Percentiles rank a stretch among this genome's conserved stretches.
Conservation (phyloP, 1,140 invertebrate species). For the Episyrphus balteatus region DNA sequence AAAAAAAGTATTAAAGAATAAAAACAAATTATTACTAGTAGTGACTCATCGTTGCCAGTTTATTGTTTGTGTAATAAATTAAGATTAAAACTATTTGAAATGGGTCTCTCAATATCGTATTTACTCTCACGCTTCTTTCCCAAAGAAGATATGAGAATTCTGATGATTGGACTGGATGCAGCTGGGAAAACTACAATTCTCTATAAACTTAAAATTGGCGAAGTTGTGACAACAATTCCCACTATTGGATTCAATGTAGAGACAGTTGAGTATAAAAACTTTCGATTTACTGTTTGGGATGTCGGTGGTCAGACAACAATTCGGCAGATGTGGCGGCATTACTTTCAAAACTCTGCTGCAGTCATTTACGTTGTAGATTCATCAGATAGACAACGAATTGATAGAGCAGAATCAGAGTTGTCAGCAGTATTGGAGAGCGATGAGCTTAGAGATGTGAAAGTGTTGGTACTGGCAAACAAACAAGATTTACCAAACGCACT, state of each 20-base stretch:
- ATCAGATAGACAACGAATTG: constrained; percentile 3
- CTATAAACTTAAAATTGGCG: constrained; percentile 84
- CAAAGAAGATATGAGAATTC: constrained; percentile 12
- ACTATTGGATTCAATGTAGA: constrained; percentile 88
- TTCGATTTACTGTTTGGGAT: constrained; percentile 78
- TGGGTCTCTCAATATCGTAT: constrained; percentile 11
- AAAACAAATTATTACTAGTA: too few relatives aligned
- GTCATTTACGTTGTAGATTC: constrained; percentile 12
- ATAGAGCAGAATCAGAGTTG: constrained; percentile 4
- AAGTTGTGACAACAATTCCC: constrained; percentile 87
- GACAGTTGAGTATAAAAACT: constrained; percentile 83
- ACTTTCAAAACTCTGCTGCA: constrained; percentile 5
- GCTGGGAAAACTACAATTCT: constrained; percentile 88
- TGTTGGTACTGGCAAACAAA: constrained; percentile 11
- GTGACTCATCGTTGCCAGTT: too few relatives aligned
- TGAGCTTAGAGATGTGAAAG: constrained; percentile 5
- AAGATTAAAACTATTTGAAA: neutral
- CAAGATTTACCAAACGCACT: constrained; percentile 7
- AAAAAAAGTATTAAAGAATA: too few relatives aligned
- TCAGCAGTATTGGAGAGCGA: constrained; percentile 4
- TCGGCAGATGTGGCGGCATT: constrained; percentile 10
- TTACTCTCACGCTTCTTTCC: constrained; percentile 8
- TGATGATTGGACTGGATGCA: constrained; percentile 62
- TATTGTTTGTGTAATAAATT: too few relatives aligned
- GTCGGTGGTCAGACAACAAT: constrained; percentile 41